Conservation (phyloP, 2,888 invertebrate species). For the Eupithecia inturbata region DNA sequence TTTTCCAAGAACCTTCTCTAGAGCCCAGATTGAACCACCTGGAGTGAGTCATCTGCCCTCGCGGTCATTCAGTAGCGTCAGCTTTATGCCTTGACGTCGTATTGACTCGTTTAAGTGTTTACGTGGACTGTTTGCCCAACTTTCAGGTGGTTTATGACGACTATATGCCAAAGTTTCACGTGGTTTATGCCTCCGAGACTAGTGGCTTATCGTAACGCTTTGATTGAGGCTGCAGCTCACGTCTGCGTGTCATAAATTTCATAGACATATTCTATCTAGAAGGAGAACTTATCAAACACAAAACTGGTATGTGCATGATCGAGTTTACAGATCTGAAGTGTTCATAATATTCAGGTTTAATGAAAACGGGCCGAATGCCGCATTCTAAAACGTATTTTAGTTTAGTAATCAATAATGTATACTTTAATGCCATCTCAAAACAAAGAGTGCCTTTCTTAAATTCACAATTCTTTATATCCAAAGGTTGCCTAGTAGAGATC, state of each 20-base stretch:
- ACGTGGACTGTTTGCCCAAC: conserved; percentile 28
- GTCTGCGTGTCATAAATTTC: background rate
- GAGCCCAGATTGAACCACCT: background rate
- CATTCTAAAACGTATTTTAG: background rate
- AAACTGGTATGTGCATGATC: background rate
- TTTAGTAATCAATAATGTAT: too few species aligned
- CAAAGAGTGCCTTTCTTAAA: too few species aligned
- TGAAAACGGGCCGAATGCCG: background rate
- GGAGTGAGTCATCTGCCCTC: conserved; percentile 24
- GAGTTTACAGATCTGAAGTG: background rate
- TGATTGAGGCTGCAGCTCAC: conserved; percentile 3
- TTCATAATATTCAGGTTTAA: background rate
- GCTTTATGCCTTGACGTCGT: conserved; percentile 36
- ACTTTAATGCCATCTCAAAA: too few species aligned
- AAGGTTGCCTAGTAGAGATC: too few species aligned
- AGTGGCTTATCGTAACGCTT: conserved; percentile 24
- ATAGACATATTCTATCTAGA: background rate
- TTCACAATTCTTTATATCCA: too few species aligned
- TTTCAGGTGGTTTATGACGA: conserved; percentile 20
- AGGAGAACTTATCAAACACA: background rate
- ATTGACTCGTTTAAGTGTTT: conserved; percentile 38
- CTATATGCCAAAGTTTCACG: conserved; percentile 22
- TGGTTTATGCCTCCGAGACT: conserved; percentile 28
- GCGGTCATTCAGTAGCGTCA: conserved; percentile 29
- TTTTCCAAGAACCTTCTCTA: too few species aligned